Evolutionary conservation across 2,113 vertebrate species (phyloP).

Genomic region (Myotis davidii): DNA sequence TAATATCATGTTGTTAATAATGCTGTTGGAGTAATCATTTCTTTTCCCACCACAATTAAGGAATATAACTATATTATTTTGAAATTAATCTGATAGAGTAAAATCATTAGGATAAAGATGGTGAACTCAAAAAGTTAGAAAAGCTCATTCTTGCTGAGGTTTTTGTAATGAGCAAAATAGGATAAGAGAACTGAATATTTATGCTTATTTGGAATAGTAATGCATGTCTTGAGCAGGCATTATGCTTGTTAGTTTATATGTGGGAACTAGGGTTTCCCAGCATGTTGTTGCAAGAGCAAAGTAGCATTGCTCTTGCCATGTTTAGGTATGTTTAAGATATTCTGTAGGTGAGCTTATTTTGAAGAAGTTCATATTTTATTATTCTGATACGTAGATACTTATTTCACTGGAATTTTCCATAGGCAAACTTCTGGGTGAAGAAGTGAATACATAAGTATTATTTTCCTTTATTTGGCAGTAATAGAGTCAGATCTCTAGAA

Average conservation of each 20-base stretch:
- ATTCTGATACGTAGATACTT: background rate
- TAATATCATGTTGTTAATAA: constrained; percentile 4
- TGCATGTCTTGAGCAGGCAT: background rate
- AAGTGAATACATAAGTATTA: background rate
- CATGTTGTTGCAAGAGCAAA: background rate
- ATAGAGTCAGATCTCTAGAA: background rate
- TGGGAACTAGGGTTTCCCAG: background rate
- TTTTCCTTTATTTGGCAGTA: background rate
- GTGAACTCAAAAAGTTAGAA: background rate
- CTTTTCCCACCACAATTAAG: background rate
- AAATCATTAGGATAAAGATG: constrained; percentile 33
- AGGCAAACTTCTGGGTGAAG: background rate
- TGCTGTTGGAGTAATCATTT: background rate
- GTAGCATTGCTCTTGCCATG: background rate
- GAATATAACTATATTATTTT: constrained; percentile 23
- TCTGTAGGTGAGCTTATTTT: constrained; percentile 17
- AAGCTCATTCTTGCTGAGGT: background rate
- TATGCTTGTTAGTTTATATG: background rate
- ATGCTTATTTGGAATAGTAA: constrained; percentile 22
- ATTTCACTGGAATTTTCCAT: background rate
- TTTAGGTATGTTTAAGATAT: background rate
- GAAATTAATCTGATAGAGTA: background rate
- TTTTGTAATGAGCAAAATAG: background rate
- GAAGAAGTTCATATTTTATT: background rate
- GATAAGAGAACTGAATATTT: background rate